Conservation (phyloP, 2,797 vertebrate species). For the Triplophysa yarkandensis region DNA sequence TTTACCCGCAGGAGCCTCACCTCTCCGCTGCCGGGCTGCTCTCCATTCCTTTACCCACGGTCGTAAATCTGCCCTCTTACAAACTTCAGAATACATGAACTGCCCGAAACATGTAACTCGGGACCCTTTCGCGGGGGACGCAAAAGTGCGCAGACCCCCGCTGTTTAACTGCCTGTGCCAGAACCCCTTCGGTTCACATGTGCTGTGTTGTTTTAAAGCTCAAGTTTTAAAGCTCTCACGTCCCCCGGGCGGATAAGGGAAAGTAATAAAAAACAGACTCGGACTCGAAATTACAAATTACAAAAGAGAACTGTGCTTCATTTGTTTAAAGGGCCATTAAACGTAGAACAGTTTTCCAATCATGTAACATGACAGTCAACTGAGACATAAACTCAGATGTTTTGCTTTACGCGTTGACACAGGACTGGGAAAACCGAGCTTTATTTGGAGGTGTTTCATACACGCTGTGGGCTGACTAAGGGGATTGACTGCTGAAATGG, state of each 20-base stretch:
- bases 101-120: constrained; percentile 19
- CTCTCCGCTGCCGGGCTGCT: constrained; percentile 18
- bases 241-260: constrained; percentile 9
- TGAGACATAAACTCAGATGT: constrained; percentile 16
- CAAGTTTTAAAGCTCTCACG: constrained; percentile 1
- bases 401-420: constrained; percentile 25
- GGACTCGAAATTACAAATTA: constrained; percentile 12
- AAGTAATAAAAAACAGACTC: constrained; percentile 28
- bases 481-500: constrained; percentile 21
- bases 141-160: constrained; percentile 7
- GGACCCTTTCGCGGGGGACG: constrained; percentile 23
- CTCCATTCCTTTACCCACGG: constrained; percentile 37
- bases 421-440: constrained; percentile 18
- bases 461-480: constrained; percentile 20
- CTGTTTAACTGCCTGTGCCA: constrained; percentile 38
- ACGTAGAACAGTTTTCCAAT: constrained; percentile 26
- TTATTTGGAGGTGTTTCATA: constrained; percentile 34
- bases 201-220: constrained; percentile 47
- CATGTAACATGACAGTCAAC: constrained; percentile 35
- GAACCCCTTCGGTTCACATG: constrained; percentile 38
- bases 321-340: constrained; percentile 38
- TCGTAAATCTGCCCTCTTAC: constrained; percentile 39
- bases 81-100: constrained; percentile 8
- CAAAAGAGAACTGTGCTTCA: constrained; percentile 13
- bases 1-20: constrained; percentile 31